phyloP scores from a whole-genome alignment of 2,888 invertebrate species.

The Quadroppia sp. region DNA sequence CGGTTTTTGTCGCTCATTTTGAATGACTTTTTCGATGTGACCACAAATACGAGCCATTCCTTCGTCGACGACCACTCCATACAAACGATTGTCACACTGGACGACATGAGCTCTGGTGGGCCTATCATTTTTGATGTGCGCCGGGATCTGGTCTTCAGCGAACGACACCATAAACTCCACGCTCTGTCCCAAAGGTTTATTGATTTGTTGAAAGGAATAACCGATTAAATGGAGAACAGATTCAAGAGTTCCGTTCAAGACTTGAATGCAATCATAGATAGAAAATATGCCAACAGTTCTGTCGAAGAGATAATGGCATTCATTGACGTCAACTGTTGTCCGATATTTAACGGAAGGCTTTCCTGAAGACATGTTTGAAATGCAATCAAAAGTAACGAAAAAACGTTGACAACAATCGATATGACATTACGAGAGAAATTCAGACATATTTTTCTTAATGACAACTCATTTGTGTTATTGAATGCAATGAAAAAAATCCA shows the following conservation, averaged over 20 bases:
- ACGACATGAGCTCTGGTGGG: constrained; percentile 23
- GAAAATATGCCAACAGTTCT: neutral
- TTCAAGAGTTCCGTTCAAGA: constrained; percentile 1
- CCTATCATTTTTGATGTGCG: neutral
- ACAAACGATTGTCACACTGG: neutral
- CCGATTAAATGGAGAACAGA: constrained; percentile 19
- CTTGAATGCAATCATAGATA: neutral
- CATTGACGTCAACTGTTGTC: neutral
- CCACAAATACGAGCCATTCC: constrained; percentile 8
- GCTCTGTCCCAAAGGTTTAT: neutral
- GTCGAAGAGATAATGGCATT: neutral
- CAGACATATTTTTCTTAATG: too few relatives aligned
- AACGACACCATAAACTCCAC: neutral
- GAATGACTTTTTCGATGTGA: neutral
- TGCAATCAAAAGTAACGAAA: too few relatives aligned
- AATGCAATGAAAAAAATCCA: too few relatives aligned
- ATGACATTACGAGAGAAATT: too few relatives aligned
- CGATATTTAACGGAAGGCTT: constrained; percentile 1
- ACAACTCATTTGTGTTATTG: too few relatives aligned
- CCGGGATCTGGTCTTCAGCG: neutral
- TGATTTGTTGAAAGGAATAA: neutral
- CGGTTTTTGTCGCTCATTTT: too few relatives aligned
- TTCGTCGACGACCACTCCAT: constrained; percentile 17
- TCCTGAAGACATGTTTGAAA: constrained; percentile 56
- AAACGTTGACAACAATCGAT: too few relatives aligned